A percentile compares a stretch with the other conserved stretches of the same genome.
Conservation (phyloP, 1,140 invertebrate genomes). For the Diabrotica undecimpunctata region DNA sequence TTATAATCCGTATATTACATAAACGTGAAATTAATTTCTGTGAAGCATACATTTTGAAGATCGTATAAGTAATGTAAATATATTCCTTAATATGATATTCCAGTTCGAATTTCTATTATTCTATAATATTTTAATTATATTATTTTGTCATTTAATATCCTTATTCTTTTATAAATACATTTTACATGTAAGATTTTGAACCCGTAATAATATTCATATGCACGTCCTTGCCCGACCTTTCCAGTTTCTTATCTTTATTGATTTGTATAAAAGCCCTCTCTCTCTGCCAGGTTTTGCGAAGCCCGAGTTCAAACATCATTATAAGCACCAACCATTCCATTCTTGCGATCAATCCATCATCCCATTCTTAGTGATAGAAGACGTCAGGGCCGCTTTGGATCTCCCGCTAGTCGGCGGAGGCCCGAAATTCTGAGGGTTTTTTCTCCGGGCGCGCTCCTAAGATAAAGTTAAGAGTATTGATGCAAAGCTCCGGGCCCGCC, state of each 20-base stretch:
- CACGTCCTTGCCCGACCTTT: background rate
- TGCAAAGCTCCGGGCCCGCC: constrained; percentile 18
- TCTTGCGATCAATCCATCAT: constrained; percentile 2
- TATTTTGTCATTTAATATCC: too few relatives aligned
- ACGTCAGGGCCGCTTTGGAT: background rate
- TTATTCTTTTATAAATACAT: too few relatives aligned
- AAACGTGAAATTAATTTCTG: too few relatives aligned
- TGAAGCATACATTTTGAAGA: too few relatives aligned
- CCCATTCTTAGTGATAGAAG: constrained; percentile 2
- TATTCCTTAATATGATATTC: too few relatives aligned
- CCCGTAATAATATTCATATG: background rate
- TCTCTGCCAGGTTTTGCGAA: background rate
- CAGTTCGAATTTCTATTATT: too few relatives aligned
- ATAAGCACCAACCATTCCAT: background rate
- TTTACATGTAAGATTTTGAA: too few relatives aligned
- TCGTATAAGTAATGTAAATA: too few relatives aligned
- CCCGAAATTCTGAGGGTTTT: constrained; percentile 13
- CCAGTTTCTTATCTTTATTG: constrained; percentile 1
- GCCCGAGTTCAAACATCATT: background rate
- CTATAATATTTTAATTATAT: too few relatives aligned
- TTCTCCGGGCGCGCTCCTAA: constrained; percentile 15
- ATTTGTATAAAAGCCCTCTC: background rate
- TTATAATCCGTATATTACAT: too few relatives aligned
- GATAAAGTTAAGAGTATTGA: constrained; percentile 25
- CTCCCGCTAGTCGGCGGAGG: constrained; percentile 4